Evolutionary conservation across 2,888 invertebrate species (phyloP), one percentile per base, ranked within the genome.

Genomic region (Pimpla rufipes): DNA sequence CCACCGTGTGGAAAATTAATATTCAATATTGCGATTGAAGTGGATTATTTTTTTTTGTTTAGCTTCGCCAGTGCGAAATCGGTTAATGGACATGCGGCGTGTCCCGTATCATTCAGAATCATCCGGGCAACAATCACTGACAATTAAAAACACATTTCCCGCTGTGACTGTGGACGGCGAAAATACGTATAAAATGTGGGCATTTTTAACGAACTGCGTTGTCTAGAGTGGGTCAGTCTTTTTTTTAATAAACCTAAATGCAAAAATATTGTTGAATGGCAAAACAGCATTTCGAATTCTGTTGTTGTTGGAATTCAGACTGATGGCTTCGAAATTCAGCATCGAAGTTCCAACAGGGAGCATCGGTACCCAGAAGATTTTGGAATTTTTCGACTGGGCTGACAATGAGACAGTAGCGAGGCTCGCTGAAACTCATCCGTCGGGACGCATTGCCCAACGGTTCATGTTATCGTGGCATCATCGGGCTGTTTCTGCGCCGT

Each of bases 11-110:
- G 52, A 59, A 75, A 62, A 47, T 40, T 74, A 82, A 82, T 82
- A 82, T 79, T 79, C 45, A 79, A 82, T 74, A 70, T 70, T 70
- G 47, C 55, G 52, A 70, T 75, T 70, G 23, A 75, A 62, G 71
- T 50, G 16, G 21, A 23, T n/a, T 5, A 18, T 55, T 55, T 21
- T 55, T 21, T 37, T 3, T 16, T n/a, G 6, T 7, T n/a, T 7
- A 45, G 29, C 16, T 67, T 45, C 8, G 16, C 2, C 2, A 1
- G 0, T 8, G 50, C 3, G 7, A 50, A 7, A 7, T 2, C 7
- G 42, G 13, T 8, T 42, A 42, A 42, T 42, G 42, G 42, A 29
- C 8, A n/a, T 8, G 42, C 7, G 8, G 13, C 42, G 42, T 42
- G 42, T 11, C 42, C 4, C 42, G 1, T 13, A 2, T 42, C 42